Evolutionary conservation across 2,797 vertebrate species (phyloP).

Genomic region (Hipposideros larvatus): DNA sequence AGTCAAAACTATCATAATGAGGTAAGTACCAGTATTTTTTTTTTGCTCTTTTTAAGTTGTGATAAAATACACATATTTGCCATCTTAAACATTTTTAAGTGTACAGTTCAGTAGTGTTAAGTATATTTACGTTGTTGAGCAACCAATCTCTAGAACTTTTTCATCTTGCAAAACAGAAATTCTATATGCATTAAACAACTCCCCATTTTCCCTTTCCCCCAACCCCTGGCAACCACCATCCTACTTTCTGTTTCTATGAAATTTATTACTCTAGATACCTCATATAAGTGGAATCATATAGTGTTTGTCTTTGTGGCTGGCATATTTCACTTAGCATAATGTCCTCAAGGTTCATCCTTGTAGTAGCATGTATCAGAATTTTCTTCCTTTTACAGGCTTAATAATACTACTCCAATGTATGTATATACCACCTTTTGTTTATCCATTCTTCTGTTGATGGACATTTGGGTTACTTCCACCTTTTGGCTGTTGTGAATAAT

Average conservation of each 20-base stretch:
- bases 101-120: not conserved
- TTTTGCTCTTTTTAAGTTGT: not conserved
- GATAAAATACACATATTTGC: not conserved
- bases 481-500: not conserved
- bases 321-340: not conserved
- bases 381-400: not conserved
- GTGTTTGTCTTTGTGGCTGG: not conserved
- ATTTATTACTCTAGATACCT: not conserved
- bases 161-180: slow-evolving; percentile 25
- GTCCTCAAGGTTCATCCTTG: not conserved
- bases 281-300: not conserved
- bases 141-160: not conserved
- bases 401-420: not conserved
- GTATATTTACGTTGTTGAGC: not conserved
- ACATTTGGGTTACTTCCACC: not conserved
- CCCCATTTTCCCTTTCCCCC: not conserved
- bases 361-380: not conserved
- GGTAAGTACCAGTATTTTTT: slow-evolving; percentile 81
- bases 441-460: not conserved
- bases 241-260: not conserved
- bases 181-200: not conserved
- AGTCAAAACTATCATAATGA: slow-evolving; percentile 81
- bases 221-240: not conserved
- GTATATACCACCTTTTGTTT: not conserved
- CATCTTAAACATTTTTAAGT: slow-evolving; percentile 28